Evolutionary conservation across 1,140 invertebrate species (phyloP), one percentile per base, ranked within the genome.

Genomic region (silkworm (Bombyx mori)): DNA sequence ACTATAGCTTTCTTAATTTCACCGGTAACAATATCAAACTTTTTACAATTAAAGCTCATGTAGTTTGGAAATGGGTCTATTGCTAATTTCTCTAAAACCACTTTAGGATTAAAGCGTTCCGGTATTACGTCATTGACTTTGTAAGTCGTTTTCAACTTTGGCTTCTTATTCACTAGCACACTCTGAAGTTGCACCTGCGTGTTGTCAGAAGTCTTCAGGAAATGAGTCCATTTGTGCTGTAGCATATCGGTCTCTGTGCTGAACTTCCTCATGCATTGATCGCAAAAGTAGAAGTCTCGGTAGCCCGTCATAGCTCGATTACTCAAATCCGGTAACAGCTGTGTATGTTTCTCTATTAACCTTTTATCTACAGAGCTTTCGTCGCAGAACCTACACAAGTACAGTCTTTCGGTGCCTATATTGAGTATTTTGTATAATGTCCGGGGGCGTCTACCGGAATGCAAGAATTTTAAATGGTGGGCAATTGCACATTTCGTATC

Each of bases 211-310:
- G 64, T 73, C 44, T 72, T 75, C 6, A 79, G 57, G 59, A 72
- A 79, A 54, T 84, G 83, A 3, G 69, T 62, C 79, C 77, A 86
- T 56, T 84, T 84, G 52, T 86, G 81, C 44, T 79, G 68, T 2
- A 83, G 35, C 74, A 83, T 78, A 4, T 75, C 68, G 0, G 69
- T 73, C 62, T 84, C 79, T 0, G 68, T 72, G 8, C 66, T 70
- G 68, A 83, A 84, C 49, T 77, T 78, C 18, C 71, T 69, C 18
- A 64, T 57, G 42, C 81, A 82, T 22, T 80, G 72, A 53, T 82
- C 76, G 53, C 82, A 83, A 53, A 82, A 78, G 49, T 79, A 82
- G 42, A 71, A 82, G 59, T 82, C 75, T 58, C 77, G 70, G n/a
- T 81, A 79, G 3, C 69, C 71, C 0, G 75, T 82, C 61, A 68